phyloP scores from a whole-genome alignment of 1,140 invertebrate genomes.

The Asbolus verrucosus region DNA sequence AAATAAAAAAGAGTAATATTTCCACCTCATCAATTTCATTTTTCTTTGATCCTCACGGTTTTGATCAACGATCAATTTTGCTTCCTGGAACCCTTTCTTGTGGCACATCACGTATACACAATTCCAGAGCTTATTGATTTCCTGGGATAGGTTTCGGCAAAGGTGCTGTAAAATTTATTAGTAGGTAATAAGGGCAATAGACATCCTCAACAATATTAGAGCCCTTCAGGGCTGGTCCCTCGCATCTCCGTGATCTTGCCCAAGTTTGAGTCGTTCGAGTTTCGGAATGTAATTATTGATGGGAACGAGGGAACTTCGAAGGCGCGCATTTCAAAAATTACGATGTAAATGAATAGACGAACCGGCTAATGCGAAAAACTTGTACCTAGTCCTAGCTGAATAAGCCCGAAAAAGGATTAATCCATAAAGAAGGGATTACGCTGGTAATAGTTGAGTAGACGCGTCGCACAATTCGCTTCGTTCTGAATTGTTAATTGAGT shows the following conservation, averaged over 20 bases:
- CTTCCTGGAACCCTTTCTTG: not conserved
- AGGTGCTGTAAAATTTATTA: conserved; percentile 29
- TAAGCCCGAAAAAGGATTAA: not conserved
- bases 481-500: conserved; percentile 35
- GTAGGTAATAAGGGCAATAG: conserved; percentile 11
- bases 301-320: not conserved
- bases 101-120: not conserved
- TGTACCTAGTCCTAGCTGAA: not conserved
- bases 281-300: not conserved
- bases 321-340: not conserved
- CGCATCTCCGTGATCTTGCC: not conserved
- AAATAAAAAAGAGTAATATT: too few relatives aligned
- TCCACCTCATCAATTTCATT: too few relatives aligned
- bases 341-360: not conserved
- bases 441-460: conserved; percentile 5
- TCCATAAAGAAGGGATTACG: conserved; percentile 7
- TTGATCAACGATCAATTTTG: not conserved
- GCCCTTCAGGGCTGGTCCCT: not conserved
- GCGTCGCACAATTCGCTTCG: conserved; percentile 19
- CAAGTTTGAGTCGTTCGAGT: not conserved
- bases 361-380: not conserved
- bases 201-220: not conserved
- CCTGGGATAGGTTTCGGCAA: not conserved
- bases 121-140: conserved; percentile 15
- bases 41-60: not conserved